Percentiles rank a stretch among this genome's conserved stretches.
phyloP scores from a whole-genome alignment of 2,888 invertebrate genomes.

The Antitype chi region DNA sequence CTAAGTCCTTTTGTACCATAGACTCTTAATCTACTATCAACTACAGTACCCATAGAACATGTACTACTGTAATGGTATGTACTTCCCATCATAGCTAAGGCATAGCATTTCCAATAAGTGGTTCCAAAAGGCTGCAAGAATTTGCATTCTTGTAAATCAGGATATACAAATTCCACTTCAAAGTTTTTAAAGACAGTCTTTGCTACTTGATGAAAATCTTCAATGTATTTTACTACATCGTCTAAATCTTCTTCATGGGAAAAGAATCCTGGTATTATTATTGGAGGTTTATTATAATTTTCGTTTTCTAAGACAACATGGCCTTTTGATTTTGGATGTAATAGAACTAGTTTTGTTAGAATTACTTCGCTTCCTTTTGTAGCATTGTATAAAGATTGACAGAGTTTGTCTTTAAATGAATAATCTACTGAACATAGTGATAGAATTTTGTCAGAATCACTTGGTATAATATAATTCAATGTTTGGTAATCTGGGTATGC shows the following conservation, averaged over 20 bases:
- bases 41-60: conserved; percentile 63
- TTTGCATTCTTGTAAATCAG: conserved; percentile 53
- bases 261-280: conserved; percentile 91
- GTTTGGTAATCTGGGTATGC: too few relatives aligned
- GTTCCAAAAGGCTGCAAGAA: not conserved
- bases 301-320: conserved; percentile 86
- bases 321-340: conserved; percentile 88
- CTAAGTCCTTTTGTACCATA: conserved; percentile 89
- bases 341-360: conserved; percentile 27
- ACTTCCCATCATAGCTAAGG: conserved; percentile 34
- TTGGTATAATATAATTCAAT: too few relatives aligned
- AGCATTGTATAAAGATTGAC: conserved; percentile 79
- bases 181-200: conserved; percentile 82
- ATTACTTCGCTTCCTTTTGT: conserved; percentile 49
- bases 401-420: conserved; percentile 30
- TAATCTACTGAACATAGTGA: conserved; percentile 13
- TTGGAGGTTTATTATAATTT: conserved; percentile 89
- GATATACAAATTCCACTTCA: conserved; percentile 71
- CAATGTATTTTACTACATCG: conserved; percentile 78
- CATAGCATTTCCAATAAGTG: conserved; percentile 61
- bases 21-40: conserved; percentile 74
- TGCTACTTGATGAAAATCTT: conserved; percentile 74
- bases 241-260: conserved; percentile 86
- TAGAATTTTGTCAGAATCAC: too few relatives aligned
- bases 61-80: conserved; percentile 57